Evolutionary conservation across 2,797 vertebrate genomes (phyloP).

Genomic region (Lepilemur ruficaudatus): DNA sequence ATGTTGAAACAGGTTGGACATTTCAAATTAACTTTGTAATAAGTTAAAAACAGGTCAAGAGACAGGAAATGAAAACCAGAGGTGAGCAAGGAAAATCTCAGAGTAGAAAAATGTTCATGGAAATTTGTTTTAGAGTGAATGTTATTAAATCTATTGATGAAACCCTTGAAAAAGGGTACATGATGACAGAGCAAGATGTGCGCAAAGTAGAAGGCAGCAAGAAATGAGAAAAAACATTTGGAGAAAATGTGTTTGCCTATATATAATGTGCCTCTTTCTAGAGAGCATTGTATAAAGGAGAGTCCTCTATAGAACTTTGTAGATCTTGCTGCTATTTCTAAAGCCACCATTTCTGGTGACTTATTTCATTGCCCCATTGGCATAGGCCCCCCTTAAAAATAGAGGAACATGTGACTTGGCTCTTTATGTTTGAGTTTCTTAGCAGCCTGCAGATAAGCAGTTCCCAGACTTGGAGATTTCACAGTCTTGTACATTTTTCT

Average conservation of each 20-base stretch:
- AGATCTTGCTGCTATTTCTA: background rate
- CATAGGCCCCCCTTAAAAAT: background rate
- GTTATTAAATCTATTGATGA: constrained; percentile 32
- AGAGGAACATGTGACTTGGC: background rate
- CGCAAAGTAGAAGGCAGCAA: background rate
- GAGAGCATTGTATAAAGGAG: background rate
- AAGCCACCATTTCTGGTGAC: background rate
- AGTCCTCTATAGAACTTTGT: background rate
- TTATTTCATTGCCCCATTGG: background rate
- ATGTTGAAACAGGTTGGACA: constrained; percentile 45
- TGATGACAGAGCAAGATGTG: background rate
- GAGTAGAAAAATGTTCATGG: background rate
- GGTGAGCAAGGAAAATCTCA: constrained; percentile 42
- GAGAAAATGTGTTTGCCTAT: background rate
- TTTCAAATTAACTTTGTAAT: constrained; percentile 65
- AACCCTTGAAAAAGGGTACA: constrained; percentile 12
- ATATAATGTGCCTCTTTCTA: background rate
- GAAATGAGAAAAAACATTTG: constrained; percentile 30
- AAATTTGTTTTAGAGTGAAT: constrained; percentile 30
- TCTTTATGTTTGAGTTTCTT: background rate
- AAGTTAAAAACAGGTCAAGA: constrained; percentile 70
- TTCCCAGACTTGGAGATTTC: background rate
- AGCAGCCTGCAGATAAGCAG: background rate
- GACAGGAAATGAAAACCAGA: constrained; percentile 73
- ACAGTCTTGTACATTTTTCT: background rate